Evolutionary conservation across 1,140 invertebrate species (phyloP).

Genomic region (Proctacanthus coquilletti): DNA sequence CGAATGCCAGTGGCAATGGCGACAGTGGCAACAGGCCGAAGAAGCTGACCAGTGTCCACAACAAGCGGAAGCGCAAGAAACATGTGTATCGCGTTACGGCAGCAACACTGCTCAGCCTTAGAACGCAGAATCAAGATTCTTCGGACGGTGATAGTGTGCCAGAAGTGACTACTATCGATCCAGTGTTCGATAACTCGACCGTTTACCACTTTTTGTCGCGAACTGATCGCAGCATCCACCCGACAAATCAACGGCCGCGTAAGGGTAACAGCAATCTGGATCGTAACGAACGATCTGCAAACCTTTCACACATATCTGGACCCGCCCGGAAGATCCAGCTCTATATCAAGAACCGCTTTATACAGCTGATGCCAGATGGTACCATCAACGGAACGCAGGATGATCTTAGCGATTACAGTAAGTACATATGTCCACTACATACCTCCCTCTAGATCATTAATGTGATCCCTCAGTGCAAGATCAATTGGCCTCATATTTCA

Average conservation of each 20-base stretch:
- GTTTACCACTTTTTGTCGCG: slow-evolving; percentile 16
- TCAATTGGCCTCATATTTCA: too few relatives aligned
- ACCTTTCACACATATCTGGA: slow-evolving; percentile 56
- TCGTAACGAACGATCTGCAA: slow-evolving; percentile 48
- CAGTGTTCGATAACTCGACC: not conserved
- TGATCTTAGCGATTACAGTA: slow-evolving; percentile 61
- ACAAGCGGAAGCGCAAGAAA: not conserved
- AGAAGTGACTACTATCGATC: not conserved
- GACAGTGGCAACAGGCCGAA: not conserved
- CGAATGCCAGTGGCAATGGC: not conserved
- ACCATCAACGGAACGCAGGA: slow-evolving; percentile 62
- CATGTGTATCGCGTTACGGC: not conserved
- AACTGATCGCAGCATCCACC: slow-evolving; percentile 25
- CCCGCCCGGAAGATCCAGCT: slow-evolving; percentile 55
- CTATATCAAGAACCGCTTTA: slow-evolving; percentile 61
- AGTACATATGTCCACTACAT: too few relatives aligned
- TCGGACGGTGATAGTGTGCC: not conserved
- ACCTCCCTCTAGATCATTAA: too few relatives aligned
- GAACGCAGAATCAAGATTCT: not conserved
- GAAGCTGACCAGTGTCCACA: not conserved
- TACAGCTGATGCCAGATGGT: slow-evolving; percentile 62
- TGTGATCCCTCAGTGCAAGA: too few relatives aligned
- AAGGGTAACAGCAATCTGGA: slow-evolving; percentile 18
- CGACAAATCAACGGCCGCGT: slow-evolving; percentile 2
- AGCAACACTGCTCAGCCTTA: not conserved